Conservation (phyloP, 2,797 vertebrate genomes). For the Leptoclinus maculatus region DNA sequence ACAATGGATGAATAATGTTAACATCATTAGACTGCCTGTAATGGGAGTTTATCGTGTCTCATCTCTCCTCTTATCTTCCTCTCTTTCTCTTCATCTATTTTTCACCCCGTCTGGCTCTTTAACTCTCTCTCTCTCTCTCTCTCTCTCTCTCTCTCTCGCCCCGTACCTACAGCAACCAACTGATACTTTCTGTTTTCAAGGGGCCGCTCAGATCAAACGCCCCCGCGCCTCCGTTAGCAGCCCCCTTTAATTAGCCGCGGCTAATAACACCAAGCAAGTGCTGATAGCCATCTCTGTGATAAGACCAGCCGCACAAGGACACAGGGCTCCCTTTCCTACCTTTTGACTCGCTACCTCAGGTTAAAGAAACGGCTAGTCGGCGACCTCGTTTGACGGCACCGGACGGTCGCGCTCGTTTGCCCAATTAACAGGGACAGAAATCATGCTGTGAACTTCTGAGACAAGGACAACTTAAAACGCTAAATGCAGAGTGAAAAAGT, state of each 20-base stretch:
- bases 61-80: slow-evolving; percentile 55
- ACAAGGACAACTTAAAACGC: slow-evolving; percentile 52
- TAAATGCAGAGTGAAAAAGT: slow-evolving; percentile 19
- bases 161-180: slow-evolving; percentile 66
- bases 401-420: slow-evolving; percentile 37
- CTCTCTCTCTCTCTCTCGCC: slow-evolving; percentile 35
- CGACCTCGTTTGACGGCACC: slow-evolving; percentile 54
- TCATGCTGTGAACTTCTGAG: slow-evolving; percentile 17
- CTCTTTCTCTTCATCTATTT: slow-evolving; percentile 58
- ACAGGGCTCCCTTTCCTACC: slow-evolving; percentile 61
- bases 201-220: slow-evolving; percentile 86
- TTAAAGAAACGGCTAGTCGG: slow-evolving; percentile 68
- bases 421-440: slow-evolving; percentile 64
- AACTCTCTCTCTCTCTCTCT: slow-evolving; percentile 8
- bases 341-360: slow-evolving; percentile 69
- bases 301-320: slow-evolving; percentile 68
- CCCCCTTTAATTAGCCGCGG: slow-evolving; percentile 91
- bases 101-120: slow-evolving; percentile 45
- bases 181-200: slow-evolving; percentile 83
- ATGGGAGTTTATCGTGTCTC: slow-evolving; percentile 92
- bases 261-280: slow-evolving; percentile 89
- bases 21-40: slow-evolving; percentile 94
- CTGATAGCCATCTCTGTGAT: slow-evolving; percentile 84
- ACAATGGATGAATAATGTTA: slow-evolving; percentile 95
- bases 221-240: slow-evolving; percentile 81